phyloP scores from a whole-genome alignment of 2,797 vertebrate genomes.

The Iguana delicatissima region DNA sequence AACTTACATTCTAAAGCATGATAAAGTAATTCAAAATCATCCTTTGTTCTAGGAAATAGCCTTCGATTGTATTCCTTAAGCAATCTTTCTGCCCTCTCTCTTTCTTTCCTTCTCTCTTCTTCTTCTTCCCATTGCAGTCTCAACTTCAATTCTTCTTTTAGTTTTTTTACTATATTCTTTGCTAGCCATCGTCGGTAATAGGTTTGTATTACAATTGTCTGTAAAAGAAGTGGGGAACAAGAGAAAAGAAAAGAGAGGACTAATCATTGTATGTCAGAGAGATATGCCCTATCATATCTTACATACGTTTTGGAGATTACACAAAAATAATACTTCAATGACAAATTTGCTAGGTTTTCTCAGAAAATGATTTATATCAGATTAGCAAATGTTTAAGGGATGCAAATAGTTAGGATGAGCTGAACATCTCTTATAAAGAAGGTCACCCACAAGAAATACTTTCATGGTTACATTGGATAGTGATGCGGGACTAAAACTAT shows the following conservation, averaged over 20 bases:
- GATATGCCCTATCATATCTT: not conserved
- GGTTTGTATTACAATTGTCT: slow-evolving; percentile 90
- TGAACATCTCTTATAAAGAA: not conserved
- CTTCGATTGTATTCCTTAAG: slow-evolving; percentile 80
- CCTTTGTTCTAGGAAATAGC: slow-evolving; percentile 85
- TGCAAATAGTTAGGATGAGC: no score
- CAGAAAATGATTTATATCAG: not conserved
- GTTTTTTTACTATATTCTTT: slow-evolving; percentile 71
- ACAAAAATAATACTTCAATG: not conserved
- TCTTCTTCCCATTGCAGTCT: slow-evolving; percentile 81
- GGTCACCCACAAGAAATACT: not conserved
- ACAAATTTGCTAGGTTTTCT: not conserved
- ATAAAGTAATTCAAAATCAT: slow-evolving; percentile 91
- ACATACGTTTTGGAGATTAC: not conserved
- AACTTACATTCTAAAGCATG: slow-evolving; percentile 90
- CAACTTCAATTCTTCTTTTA: slow-evolving; percentile 77
- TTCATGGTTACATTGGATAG: not conserved
- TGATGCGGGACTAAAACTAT: not conserved
- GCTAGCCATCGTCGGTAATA: slow-evolving; percentile 87
- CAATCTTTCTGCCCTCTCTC: slow-evolving; percentile 84
- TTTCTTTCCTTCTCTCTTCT: slow-evolving; percentile 77
- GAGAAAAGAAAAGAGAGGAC: not conserved
- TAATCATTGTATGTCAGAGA: not conserved
- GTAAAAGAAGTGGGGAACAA: slow-evolving; percentile 42
- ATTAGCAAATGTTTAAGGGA: not conserved